These are phyloP conservation scores for Ptilorrhoa leucosticta DNA, from an alignment of 2,113 vertebrate genomes.

Conservation along the genomic window DNA sequence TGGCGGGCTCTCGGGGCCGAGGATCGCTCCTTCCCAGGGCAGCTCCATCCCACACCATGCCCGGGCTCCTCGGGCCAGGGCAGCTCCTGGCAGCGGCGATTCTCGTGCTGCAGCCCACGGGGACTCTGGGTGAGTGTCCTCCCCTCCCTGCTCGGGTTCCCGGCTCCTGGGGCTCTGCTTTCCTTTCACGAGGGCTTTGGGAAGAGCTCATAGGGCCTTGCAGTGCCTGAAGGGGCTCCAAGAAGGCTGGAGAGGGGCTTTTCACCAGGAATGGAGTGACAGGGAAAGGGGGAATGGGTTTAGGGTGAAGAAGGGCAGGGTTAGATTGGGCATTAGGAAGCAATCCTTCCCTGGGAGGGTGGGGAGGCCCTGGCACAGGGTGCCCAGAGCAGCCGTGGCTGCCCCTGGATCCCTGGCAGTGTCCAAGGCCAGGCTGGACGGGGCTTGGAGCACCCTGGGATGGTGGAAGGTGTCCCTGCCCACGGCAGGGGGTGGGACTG, in stretches of 20 bases:
- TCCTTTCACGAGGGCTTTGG: neutral
- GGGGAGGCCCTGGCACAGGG: neutral
- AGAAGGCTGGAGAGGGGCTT: neutral
- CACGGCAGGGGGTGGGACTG: neutral
- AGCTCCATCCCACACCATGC: neutral
- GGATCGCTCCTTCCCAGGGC: neutral
- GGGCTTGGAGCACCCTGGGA: neutral
- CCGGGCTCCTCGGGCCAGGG: rapidly evolving
- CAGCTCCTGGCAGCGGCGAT: neutral
- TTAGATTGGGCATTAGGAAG: no score
- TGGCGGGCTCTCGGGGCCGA: rapidly evolving
- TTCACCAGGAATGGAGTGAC: neutral
- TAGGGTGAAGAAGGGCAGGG: no score
- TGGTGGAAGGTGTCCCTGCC: neutral
- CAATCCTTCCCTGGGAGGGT: neutral
- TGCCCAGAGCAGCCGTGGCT: neutral
- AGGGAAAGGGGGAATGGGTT: neutral
- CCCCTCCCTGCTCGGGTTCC: neutral
- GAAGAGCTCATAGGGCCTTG: rapidly evolving
- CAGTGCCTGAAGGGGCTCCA: neutral
- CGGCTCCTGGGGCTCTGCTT: neutral
- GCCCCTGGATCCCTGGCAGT: neutral
- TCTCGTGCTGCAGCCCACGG: neutral
- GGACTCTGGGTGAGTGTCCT: neutral
- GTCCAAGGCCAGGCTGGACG: rapidly evolving